Percentiles rank a stretch among this genome's conserved stretches.
Evolutionary conservation across 2,113 vertebrate species (phyloP).

Genomic region (Irena cyanogastra): DNA sequence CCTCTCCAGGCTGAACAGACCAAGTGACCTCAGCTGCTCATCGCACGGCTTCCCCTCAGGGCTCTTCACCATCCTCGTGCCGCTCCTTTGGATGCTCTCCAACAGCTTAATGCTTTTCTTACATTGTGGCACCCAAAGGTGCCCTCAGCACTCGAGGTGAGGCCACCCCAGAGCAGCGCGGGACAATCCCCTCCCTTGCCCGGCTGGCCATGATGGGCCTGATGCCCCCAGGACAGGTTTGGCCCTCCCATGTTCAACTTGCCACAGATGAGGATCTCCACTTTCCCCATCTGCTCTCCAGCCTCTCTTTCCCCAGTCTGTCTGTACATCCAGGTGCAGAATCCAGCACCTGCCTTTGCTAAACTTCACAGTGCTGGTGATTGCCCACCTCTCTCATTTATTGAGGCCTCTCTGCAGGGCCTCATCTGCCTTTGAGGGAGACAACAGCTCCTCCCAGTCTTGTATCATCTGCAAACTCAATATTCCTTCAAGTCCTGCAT

Average conservation of each 20-base stretch:
- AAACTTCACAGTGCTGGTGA: rapidly evolving
- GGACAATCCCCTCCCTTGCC: not conserved
- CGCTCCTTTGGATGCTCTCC: rapidly evolving
- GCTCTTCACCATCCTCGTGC: not conserved
- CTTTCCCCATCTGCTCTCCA: not conserved
- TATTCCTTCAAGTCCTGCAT: not conserved
- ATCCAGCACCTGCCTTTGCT: too few relatives aligned
- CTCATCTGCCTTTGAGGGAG: not conserved
- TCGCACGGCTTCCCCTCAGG: rapidly evolving
- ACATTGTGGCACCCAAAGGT: not conserved
- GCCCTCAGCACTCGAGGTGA: not conserved
- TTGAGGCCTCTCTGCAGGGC: not conserved
- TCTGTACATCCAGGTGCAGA: not conserved
- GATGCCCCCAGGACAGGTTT: not conserved
- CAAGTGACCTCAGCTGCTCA: not conserved
- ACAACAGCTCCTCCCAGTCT: not conserved
- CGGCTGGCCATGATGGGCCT: too few relatives aligned
- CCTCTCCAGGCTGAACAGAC: not conserved
- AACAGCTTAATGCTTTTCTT: not conserved
- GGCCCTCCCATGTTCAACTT: not conserved
- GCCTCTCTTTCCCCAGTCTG: too few relatives aligned
- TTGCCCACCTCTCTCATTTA: not conserved
- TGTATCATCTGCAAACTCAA: not conserved
- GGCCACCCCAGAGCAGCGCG: rapidly evolving
- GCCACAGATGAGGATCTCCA: not conserved